phyloP scores from a whole-genome alignment of 1,140 invertebrate genomes.

The Drosophila tropicalis region DNA sequence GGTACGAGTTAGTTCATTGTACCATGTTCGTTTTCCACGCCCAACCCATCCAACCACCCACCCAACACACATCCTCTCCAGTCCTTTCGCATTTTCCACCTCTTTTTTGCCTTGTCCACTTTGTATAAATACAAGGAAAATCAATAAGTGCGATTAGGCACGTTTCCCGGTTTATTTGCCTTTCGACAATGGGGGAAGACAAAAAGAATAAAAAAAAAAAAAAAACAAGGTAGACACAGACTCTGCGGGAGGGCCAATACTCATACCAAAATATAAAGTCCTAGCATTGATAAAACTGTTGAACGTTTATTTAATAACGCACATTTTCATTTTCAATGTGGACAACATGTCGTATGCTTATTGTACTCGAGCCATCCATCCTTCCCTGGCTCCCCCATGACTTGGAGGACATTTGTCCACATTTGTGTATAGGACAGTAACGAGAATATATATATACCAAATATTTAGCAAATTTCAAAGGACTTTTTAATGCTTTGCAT shows the following conservation, averaged over 20 bases:
- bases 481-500: conserved; percentile 53
- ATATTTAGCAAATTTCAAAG: conserved; percentile 50
- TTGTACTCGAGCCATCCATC: conserved; percentile 5
- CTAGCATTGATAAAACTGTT: conserved; percentile 32
- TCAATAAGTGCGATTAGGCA: conserved; percentile 80
- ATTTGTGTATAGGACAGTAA: conserved; percentile 3
- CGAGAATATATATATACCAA: conserved; percentile 28
- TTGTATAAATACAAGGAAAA: conserved; percentile 76
- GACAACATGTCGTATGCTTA: conserved; percentile 30
- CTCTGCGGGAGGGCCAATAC: neutral
- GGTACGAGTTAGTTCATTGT: conserved; percentile 82
- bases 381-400: neutral
- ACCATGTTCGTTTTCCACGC: conserved; percentile 48
- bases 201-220: neutral
- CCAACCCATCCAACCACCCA: neutral
- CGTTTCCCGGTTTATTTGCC: conserved; percentile 75
- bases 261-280: neutral
- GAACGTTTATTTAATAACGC: conserved; percentile 56
- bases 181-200: conserved; percentile 53
- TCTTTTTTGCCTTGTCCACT: conserved; percentile 37
- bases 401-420: conserved; percentile 26
- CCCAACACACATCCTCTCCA: neutral
- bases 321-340: conserved; percentile 37
- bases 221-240: neutral
- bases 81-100: neutral